Evolutionary conservation across 1,140 invertebrate genomes (phyloP).

Genomic region (Nixonia krombeini): DNA sequence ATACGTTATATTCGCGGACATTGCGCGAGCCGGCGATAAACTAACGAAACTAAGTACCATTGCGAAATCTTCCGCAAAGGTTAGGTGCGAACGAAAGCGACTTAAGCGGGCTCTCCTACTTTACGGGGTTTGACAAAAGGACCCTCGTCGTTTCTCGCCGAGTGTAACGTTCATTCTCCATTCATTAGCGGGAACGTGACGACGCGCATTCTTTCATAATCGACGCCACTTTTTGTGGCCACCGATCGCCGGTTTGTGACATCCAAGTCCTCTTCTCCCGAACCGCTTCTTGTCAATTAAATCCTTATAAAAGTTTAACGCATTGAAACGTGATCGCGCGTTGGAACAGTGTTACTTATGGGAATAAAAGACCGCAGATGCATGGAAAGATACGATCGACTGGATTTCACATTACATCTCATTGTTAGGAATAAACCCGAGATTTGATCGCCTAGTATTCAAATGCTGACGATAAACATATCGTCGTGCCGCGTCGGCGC

Average conservation of each 20-base stretch:
- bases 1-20: conserved; percentile 51
- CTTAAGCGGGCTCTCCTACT: conserved; percentile 12
- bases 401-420: conserved; percentile 21
- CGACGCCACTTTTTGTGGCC: too few relatives aligned
- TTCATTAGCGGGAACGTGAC: too few relatives aligned
- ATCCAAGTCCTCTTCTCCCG: too few relatives aligned
- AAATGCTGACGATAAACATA: conserved; percentile 16
- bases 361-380: conserved; percentile 22
- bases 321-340: conserved; percentile 23
- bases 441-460: conserved; percentile 17
- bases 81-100: conserved; percentile 44
- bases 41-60: conserved; percentile 55
- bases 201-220: too few relatives aligned
- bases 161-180: conserved; percentile 5
- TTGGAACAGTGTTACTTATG: conserved; percentile 28
- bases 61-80: conserved; percentile 47
- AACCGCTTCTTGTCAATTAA: conserved; percentile 1
- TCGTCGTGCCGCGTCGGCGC: neutral
- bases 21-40: conserved; percentile 49
- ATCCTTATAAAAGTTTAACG: conserved; percentile 18
- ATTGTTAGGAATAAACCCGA: conserved; percentile 26
- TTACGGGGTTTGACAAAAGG: conserved; percentile 29
- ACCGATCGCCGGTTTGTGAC: too few relatives aligned
- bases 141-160: conserved; percentile 10
- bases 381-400: conserved; percentile 8